Evolutionary conservation across 1,140 invertebrate species (phyloP), one percentile per base, ranked within the genome.

Genomic region (Drosophila sulfurigaster): DNA sequence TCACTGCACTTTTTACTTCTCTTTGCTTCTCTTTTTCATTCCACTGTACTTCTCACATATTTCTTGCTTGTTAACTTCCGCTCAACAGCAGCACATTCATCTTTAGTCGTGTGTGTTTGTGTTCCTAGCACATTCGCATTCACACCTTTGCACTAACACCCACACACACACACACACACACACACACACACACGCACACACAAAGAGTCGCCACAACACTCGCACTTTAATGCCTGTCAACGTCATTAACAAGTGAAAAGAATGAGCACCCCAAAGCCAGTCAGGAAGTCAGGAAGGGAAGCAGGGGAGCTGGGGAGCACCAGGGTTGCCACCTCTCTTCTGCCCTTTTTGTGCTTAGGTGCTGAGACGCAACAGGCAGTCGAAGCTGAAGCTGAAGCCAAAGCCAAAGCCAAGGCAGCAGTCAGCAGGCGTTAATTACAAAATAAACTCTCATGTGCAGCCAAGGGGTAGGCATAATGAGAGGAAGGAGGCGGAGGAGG

Each of bases 371-470:
- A 87, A 87, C 82, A 87, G 82, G 88, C 82, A 87, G 83, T 87
- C 85, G 20, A 25, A 25, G 20, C 20, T 25, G 20, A 25, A 25
- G 20, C 20, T 25, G 20, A 25, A 20, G 20, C 3, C 20, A 20
- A 20, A 20, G 20, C 20, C 20, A 20, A 3, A 70, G 75, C 75
- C 3, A 25, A 83, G 88, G 89, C 85, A 83, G 11, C 28, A 54
- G 25, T 83, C 86, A 72, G 70, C 78, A 85, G 90, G 90, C 90
- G 90, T 91, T 91, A 91, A 91, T 91, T 91, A 91, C 90, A 89
- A 91, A 91, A 91, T 91, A 91, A 91, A 91, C 90, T 91, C 85
- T 71, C 75, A 80, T 81, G 77, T 81, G 74, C 51, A 46, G 48
- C 30, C 30, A 32, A 38, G 52, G 35, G 52, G 15, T 32, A 38